Conservation (phyloP, 1,140 invertebrate genomes). For the Matsumurasca onukii region DNA sequence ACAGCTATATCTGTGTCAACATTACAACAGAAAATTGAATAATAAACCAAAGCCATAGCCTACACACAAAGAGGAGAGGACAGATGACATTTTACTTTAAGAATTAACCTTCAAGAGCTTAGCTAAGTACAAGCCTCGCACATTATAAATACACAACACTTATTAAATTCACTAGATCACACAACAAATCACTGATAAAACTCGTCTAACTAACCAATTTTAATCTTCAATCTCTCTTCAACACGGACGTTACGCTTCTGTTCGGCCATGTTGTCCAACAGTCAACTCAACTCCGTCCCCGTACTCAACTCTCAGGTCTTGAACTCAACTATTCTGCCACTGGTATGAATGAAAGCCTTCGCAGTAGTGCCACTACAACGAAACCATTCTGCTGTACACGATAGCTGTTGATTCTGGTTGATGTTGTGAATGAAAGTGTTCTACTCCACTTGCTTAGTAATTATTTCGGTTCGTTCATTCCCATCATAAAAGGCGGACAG, state of each 20-base stretch:
- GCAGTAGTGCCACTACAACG: not conserved
- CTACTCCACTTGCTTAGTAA: constrained; percentile 1
- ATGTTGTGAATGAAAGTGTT: constrained; percentile 17
- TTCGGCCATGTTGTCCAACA: constrained; percentile 82
- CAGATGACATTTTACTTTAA: constrained; percentile 31
- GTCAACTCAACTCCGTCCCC: no score
- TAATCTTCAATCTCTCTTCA: constrained; percentile 83
- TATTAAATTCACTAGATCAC: constrained; percentile 10
- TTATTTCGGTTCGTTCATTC: no score
- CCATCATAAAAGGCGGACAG: no score
- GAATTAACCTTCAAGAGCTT: constrained; percentile 9
- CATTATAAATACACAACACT: not conserved
- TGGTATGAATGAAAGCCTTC: constrained; percentile 23
- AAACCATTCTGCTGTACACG: constrained; percentile 10
- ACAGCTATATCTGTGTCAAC: no score
- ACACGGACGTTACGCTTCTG: constrained; percentile 79
- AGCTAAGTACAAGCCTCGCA: constrained; percentile 12
- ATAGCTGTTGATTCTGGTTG: constrained; percentile 7
- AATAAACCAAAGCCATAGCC: constrained; percentile 23
- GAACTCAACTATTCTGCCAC: not conserved
- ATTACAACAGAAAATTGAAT: no score
- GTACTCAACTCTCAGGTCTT: no score
- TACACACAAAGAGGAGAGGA: constrained; percentile 33
- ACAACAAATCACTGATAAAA: constrained; percentile 32
- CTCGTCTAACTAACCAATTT: constrained; percentile 70